Percentiles rank a stretch among this genome's conserved stretches.
Conservation (phyloP, 2,888 invertebrate genomes). For the Volucella bombylans region DNA sequence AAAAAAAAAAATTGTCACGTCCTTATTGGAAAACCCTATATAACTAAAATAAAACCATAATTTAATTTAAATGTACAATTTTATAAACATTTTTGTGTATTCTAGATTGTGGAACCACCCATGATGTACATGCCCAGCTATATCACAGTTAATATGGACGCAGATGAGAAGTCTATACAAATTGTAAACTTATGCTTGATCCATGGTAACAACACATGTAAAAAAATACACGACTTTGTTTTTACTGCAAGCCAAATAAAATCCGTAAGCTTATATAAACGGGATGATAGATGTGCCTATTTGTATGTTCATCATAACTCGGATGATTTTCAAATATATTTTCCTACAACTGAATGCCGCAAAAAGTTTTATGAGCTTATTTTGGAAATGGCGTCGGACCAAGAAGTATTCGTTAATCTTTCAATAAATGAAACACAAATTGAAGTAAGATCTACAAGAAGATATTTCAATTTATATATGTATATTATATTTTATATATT, state of each 20-base stretch:
- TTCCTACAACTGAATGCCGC: constrained; percentile 94
- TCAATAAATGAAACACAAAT: constrained; percentile 89
- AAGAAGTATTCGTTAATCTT: constrained; percentile 90
- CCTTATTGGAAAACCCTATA: no score
- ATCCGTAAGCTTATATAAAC: constrained; percentile 92
- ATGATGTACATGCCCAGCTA: constrained; percentile 97
- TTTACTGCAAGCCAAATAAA: constrained; percentile 89
- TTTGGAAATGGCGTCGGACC: constrained; percentile 93
- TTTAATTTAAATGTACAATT: constrained; percentile 3
- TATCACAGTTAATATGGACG: constrained; percentile 96
- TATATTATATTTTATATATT: neutral
- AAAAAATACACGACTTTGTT: constrained; percentile 95
- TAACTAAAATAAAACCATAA: neutral
- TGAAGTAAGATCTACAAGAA: constrained; percentile 82
- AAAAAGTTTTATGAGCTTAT: constrained; percentile 93
- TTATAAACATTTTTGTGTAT: constrained; percentile 19
- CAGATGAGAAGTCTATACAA: constrained; percentile 95
- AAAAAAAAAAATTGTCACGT: no score
- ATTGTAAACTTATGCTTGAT: constrained; percentile 93
- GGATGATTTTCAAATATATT: constrained; percentile 98
- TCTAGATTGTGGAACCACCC: constrained; percentile 92
- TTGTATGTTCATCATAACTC: constrained; percentile 99
- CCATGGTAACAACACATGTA: constrained; percentile 89
- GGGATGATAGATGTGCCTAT: constrained; percentile 97
- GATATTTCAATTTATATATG: neutral